Conservation (phyloP, 2,797 vertebrate species). For the Diplodus sargus region DNA sequence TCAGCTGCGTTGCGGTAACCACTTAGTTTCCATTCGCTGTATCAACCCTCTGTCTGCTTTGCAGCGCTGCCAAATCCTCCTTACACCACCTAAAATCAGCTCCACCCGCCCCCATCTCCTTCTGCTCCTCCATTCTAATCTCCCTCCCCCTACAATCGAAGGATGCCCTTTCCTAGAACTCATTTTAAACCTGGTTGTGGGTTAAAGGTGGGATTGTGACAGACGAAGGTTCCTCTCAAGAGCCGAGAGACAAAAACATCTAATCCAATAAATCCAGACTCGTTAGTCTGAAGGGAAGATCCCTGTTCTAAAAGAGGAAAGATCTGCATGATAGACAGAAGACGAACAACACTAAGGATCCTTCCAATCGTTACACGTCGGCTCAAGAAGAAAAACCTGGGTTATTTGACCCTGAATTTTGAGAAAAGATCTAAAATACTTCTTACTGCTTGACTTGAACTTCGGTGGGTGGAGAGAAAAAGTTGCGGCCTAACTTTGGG, state of each 20-base stretch:
- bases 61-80: conserved; percentile 65
- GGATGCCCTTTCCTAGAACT: conserved; percentile 49
- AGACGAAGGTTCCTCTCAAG: conserved; percentile 22
- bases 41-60: conserved; percentile 30
- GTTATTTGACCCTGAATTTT: not conserved
- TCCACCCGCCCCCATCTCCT: not conserved
- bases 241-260: conserved; percentile 30
- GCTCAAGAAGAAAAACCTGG: not conserved
- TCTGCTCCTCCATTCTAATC: conserved; percentile 48
- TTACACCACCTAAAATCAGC: conserved; percentile 44
- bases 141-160: conserved; percentile 27
- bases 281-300: conserved; percentile 48
- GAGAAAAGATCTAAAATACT: not conserved
- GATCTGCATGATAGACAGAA: conserved; percentile 7
- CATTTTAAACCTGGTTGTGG: conserved; percentile 32
- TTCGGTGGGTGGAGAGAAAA: not conserved
- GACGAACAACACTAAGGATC: not conserved
- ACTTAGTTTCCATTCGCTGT: conserved; percentile 60
- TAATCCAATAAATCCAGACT: conserved; percentile 70
- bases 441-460: not conserved
- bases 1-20: conserved; percentile 32
- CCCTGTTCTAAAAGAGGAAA: conserved; percentile 47
- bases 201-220: conserved; percentile 55
- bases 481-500: not conserved
- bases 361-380: not conserved